Evolutionary conservation across 2,113 vertebrate genomes (phyloP).

Genomic region (Corapipo altera): DNA sequence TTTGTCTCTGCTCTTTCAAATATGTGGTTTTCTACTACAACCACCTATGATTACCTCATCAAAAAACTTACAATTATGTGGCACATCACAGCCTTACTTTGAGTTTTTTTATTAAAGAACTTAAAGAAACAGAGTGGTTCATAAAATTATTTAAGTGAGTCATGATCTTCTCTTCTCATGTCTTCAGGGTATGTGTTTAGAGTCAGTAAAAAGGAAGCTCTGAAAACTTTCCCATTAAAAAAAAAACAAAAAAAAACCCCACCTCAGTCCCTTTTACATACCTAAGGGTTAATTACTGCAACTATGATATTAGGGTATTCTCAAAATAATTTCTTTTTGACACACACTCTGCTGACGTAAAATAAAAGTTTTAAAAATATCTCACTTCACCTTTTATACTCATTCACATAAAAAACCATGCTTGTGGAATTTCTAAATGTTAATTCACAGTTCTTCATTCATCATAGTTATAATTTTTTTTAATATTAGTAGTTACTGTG

Average conservation of each 20-base stretch:
- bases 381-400: not conserved
- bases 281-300: constrained; percentile 12
- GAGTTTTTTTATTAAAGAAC: not conserved
- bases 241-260: not conserved
- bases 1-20: not conserved
- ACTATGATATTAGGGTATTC: not conserved
- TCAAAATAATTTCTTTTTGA: constrained; percentile 34
- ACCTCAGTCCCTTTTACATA: not conserved
- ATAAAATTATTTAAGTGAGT: not conserved
- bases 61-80: not conserved
- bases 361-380: constrained; percentile 41
- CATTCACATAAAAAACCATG: not conserved
- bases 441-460: constrained; percentile 31
- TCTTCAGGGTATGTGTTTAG: not conserved
- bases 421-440: constrained; percentile 32
- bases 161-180: not conserved
- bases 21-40: not conserved
- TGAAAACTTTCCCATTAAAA: not conserved
- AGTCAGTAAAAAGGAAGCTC: not conserved
- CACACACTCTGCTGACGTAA: not conserved
- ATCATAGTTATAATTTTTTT: not conserved
- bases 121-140: not conserved
- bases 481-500: not conserved
- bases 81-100: not conserved
- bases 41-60: not conserved